Evolutionary conservation across 2,888 invertebrate species (phyloP).

Genomic region (Mythimna ferrago): DNA sequence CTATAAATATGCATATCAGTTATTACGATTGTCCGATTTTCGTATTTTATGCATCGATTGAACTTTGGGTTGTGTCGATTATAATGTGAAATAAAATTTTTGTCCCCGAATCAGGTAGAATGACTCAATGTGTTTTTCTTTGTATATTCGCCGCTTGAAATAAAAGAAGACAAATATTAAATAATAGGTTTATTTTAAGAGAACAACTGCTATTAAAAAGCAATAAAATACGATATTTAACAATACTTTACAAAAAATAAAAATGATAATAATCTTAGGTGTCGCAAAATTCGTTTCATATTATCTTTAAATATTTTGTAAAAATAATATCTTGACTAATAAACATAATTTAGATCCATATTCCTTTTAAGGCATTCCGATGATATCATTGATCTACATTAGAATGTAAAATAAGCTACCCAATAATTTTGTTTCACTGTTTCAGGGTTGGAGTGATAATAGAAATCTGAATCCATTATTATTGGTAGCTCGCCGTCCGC

Average conservation of each 20-base stretch:
- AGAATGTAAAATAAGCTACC: neutral
- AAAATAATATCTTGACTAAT: slow-evolving; percentile 22
- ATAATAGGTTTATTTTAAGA: slow-evolving; percentile 16
- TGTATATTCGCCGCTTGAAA: slow-evolving; percentile 46
- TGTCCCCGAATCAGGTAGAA: slow-evolving; percentile 39
- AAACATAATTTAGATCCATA: slow-evolving; percentile 13
- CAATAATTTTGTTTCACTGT: neutral
- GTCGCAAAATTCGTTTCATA: slow-evolving; percentile 11
- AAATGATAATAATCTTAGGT: slow-evolving; percentile 24
- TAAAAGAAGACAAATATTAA: slow-evolving; percentile 24
- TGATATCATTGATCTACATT: neutral
- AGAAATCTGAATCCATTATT: slow-evolving; percentile 18
- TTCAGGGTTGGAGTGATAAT: neutral
- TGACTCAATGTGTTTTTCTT: slow-evolving; percentile 45
- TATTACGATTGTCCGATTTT: slow-evolving; percentile 64
- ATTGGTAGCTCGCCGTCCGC: neutral
- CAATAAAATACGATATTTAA: slow-evolving; percentile 45
- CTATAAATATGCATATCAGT: slow-evolving; percentile 67
- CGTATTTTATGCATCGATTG: slow-evolving; percentile 65
- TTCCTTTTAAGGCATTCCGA: slow-evolving; percentile 5
- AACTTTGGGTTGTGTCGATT: slow-evolving; percentile 55
- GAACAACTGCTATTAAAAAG: slow-evolving; percentile 46
- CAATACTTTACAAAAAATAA: neutral
- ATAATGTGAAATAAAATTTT: slow-evolving; percentile 54
- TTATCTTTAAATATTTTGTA: neutral